phyloP scores from a whole-genome alignment of 2,113 vertebrate genomes.

The Forbesichthys agassizii region DNA sequence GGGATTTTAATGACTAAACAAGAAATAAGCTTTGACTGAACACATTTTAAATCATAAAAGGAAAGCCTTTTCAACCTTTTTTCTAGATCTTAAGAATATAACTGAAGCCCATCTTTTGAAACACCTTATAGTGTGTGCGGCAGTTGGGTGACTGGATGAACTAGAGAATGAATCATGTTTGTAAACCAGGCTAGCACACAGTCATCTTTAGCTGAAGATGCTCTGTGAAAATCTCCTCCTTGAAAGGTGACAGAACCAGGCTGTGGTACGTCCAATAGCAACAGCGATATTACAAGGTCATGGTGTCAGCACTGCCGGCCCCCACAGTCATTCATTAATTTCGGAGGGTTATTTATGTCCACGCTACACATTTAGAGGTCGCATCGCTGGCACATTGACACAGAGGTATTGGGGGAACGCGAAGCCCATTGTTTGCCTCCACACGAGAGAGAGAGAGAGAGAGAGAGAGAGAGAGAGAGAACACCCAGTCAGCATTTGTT shows the following conservation, averaged over 20 bases:
- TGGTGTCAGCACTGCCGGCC: constrained; percentile 4
- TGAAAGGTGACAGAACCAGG: background rate
- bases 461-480: too few relatives aligned
- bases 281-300: constrained; percentile 23
- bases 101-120: too few relatives aligned
- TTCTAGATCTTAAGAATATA: too few relatives aligned
- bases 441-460: too few relatives aligned
- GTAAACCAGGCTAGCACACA: too few relatives aligned
- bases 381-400: background rate
- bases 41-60: background rate
- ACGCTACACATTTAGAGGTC: background rate
- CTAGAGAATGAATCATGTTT: too few relatives aligned
- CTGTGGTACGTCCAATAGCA: constrained; percentile 10
- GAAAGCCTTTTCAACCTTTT: too few relatives aligned
- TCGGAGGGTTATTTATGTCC: constrained; percentile 14
- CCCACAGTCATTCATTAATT: constrained; percentile 21
- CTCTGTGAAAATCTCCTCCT: background rate
- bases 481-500: constrained; percentile 1
- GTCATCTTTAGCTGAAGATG: background rate
- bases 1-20: constrained; percentile 1
- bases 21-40: background rate
- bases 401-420: background rate
- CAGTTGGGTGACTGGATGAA: too few relatives aligned
- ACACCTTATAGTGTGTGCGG: too few relatives aligned
- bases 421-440: too few relatives aligned